A percentile compares a stretch with the other conserved stretches of the same genome.
These are phyloP conservation scores for Glaucomys volans DNA, from an alignment of 2,113 vertebrate species.

Conservation along the genomic window DNA sequence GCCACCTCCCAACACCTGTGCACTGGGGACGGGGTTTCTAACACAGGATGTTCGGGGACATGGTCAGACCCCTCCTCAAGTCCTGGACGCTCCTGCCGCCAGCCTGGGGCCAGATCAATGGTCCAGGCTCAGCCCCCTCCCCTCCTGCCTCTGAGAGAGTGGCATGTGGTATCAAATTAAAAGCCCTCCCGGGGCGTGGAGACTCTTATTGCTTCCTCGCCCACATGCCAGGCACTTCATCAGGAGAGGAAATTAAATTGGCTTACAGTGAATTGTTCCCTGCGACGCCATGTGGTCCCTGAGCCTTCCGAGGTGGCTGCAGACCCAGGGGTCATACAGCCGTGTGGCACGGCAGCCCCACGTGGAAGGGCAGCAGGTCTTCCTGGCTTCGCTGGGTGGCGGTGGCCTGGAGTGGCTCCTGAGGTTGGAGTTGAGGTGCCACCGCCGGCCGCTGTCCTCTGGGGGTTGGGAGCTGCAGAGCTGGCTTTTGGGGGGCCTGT, in stretches of 20 bases:
- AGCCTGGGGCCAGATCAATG: conserved; percentile 41
- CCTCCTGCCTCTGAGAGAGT: neutral
- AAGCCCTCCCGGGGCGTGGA: conserved; percentile 47
- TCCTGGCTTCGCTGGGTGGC: no score
- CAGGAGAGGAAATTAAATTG: conserved; percentile 68
- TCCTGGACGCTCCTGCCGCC: neutral
- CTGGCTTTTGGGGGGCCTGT: neutral
- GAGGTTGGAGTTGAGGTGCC: neutral
- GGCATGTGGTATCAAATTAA: conserved; percentile 65
- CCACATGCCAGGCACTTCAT: conserved; percentile 58
- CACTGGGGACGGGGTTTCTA: neutral
- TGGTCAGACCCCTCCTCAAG: neutral
- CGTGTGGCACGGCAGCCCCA: neutral
- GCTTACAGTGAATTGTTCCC: conserved; percentile 59
- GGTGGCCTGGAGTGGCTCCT: neutral
- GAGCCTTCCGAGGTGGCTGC: neutral
- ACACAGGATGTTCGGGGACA: neutral
- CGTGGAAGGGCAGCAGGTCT: neutral
- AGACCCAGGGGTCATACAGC: neutral
- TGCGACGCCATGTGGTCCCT: neutral
- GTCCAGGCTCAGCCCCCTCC: neutral
- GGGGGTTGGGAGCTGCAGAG: neutral
- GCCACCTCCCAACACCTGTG: neutral
- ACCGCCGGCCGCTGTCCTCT: neutral
- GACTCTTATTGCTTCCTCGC: conserved; percentile 38